Percentiles rank a stretch among this genome's conserved stretches.
Conservation (phyloP, 2,113 vertebrate species). For the Gymnocephalus cernua region DNA sequence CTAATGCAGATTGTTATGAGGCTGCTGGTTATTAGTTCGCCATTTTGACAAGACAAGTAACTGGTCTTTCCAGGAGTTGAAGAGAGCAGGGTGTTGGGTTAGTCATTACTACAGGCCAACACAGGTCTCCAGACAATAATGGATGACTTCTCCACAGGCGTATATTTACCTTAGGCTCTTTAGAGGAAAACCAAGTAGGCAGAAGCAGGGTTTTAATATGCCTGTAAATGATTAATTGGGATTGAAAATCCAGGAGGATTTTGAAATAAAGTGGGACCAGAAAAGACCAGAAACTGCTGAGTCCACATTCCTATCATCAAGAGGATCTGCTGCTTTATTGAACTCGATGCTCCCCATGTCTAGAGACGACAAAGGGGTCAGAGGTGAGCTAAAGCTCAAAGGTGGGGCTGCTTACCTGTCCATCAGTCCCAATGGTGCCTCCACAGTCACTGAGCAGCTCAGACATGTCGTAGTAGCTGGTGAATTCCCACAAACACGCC, state of each 20-base stretch:
- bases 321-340: conserved; percentile 5
- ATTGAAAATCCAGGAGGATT: conserved; percentile 5
- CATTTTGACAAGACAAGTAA: conserved; percentile 52
- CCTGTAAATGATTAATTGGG: conserved; percentile 51
- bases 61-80: neutral
- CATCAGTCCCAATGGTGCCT: conserved; percentile 89
- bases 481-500: conserved; percentile 96
- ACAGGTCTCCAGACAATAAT: conserved; percentile 37
- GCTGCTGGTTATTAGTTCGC: conserved; percentile 37
- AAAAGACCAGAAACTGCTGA: conserved; percentile 9
- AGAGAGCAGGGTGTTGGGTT: conserved; percentile 42
- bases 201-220: conserved; percentile 27
- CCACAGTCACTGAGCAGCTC: conserved; percentile 91
- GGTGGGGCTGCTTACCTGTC: conserved; percentile 86
- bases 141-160: conserved; percentile 17
- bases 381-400: conserved; percentile 48
- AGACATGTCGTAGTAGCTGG: conserved; percentile 95
- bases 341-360: conserved; percentile 21
- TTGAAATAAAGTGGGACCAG: conserved; percentile 12
- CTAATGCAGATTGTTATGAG: conserved; percentile 19
- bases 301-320: conserved; percentile 43
- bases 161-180: conserved; percentile 39
- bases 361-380: conserved; percentile 54
- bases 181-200: conserved; percentile 37
- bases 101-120: conserved; percentile 60